Evolutionary conservation across 2,113 vertebrate species (phyloP), one percentile per base, ranked within the genome.

Genomic region (Dicerorhinus sumatrensis): DNA sequence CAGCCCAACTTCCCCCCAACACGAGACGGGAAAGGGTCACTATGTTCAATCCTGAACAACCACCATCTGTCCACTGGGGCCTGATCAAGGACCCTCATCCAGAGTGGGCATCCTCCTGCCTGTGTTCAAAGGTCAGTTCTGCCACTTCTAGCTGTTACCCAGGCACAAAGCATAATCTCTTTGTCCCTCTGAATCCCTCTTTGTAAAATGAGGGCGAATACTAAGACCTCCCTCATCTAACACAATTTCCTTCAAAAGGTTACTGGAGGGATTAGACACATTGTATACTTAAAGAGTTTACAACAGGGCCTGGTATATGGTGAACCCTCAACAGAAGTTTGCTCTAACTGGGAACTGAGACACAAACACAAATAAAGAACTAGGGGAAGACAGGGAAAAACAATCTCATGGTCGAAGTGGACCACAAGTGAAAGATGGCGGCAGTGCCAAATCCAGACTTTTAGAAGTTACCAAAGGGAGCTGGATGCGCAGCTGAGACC

Each of bases 21-120:
- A 2, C 4, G 27, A 89, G 42, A 12, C 17, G 56, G 54, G 79
- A 58, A 29, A 48, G 1, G 21, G 33, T 27, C 21, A 13, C 48
- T 36, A 4, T 39, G 65, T 25, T 56, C 42, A 27, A 20, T 5
- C 7, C 23, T 14, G 16, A 79, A 46, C 8, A n/a, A n/a, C 1
- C 0, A 18, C 17, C 39, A 12, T 14, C 17, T 14, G 25, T 25
- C 67, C 39, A 0, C 17, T 31, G 51, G 48, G 82, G 31, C 20
- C n/a, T 0, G 8, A 17, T 0, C 0, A 8, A 60, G 36, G 48
- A 5, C 62, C 51, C 29, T 11, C 29, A 0, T 3, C 31, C 0
- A 6, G n/a, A 11, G 29, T 4, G 6, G 27, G 8, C 3, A 0
- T 1, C 42, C 67, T 63, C 60, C 54, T 18, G 54, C 65, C 63